phyloP scores from a whole-genome alignment of 2,888 invertebrate species.

The Drosophila quinaria region DNA sequence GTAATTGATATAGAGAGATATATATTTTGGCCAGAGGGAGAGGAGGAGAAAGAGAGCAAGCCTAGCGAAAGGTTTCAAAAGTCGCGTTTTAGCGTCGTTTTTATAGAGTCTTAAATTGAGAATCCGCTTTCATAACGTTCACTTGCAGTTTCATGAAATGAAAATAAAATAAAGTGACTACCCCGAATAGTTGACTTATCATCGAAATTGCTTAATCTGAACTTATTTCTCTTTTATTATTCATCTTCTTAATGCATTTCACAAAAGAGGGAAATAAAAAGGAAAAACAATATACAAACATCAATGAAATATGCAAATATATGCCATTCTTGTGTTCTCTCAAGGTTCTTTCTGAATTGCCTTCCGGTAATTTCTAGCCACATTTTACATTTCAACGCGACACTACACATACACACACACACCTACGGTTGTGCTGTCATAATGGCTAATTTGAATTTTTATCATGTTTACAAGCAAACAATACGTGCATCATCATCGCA shows the following conservation, averaged over 20 bases:
- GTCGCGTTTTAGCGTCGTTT: background rate
- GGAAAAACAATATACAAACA: slow-evolving; percentile 14
- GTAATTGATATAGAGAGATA: background rate
- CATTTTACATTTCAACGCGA: slow-evolving; percentile 74
- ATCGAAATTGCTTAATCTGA: slow-evolving; percentile 1
- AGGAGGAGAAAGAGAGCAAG: background rate
- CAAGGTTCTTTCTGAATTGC: slow-evolving; percentile 47
- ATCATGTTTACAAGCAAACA: slow-evolving; percentile 81
- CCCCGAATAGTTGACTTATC: no score
- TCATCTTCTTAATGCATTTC: slow-evolving; percentile 26
- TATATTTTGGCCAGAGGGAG: background rate
- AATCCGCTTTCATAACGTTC: background rate
- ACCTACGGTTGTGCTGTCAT: slow-evolving; percentile 53
- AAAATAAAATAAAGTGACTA: no score
- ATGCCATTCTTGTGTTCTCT: slow-evolving; percentile 51
- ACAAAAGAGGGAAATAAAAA: background rate
- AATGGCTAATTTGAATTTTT: slow-evolving; percentile 81
- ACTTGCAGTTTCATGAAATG: background rate
- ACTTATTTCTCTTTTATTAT: slow-evolving; percentile 12
- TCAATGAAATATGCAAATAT: slow-evolving; percentile 62
- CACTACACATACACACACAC: slow-evolving; percentile 28
- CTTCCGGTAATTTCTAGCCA: slow-evolving; percentile 72
- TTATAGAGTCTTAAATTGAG: background rate
- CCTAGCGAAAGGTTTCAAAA: background rate
- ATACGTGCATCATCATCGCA: slow-evolving; percentile 75